These are phyloP conservation scores for Chloroceryle aenea DNA, from an alignment of 2,113 vertebrate species.

Conservation along the genomic window DNA sequence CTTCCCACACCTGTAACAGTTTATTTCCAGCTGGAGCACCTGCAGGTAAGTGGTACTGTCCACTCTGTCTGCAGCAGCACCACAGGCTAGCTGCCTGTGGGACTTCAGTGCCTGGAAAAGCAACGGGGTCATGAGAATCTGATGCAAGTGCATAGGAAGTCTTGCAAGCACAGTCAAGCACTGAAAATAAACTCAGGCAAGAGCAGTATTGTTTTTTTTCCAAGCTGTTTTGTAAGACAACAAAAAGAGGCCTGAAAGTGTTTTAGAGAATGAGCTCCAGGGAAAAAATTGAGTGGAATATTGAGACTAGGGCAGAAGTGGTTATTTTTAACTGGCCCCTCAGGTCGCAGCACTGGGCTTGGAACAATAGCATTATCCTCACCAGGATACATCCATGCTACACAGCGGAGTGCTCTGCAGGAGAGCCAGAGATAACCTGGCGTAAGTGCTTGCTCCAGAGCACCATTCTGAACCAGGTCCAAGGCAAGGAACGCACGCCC, in stretches of 20 bases:
- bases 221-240: neutral
- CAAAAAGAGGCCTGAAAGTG: neutral
- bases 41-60: neutral
- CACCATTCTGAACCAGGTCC: neutral
- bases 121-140: neutral
- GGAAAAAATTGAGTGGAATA: fast-evolving
- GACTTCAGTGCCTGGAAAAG: neutral
- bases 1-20: neutral
- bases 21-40: neutral
- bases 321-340: neutral
- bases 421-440: neutral
- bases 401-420: neutral
- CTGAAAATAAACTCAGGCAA: neutral
- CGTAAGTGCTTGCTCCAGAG: neutral
- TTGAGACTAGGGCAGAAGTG: fast-evolving
- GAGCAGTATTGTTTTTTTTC: neutral
- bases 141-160: neutral
- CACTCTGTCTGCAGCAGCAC: neutral
- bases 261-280: neutral
- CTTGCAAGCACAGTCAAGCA: neutral
- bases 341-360: neutral
- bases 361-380: neutral
- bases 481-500: neutral
- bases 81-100: too few species aligned
- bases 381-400: neutral